Evolutionary conservation across 1,140 invertebrate species (phyloP).

Genomic region (Cheumatopsyche charites): DNA sequence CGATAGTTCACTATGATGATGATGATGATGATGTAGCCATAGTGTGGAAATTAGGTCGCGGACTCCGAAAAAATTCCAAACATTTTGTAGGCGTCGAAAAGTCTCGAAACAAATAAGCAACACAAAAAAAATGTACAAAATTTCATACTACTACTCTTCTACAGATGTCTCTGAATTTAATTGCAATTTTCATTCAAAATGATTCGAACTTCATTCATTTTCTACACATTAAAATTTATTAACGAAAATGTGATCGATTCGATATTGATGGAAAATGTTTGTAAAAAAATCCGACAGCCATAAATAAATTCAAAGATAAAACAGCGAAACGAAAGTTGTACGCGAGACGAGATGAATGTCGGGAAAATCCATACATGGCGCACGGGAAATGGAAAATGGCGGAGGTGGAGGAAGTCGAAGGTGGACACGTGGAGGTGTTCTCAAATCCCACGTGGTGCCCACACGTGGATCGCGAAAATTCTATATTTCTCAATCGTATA

Average conservation of each 20-base stretch:
- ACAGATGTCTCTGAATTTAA: background rate
- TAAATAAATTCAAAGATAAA: too few relatives aligned
- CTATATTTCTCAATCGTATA: too few relatives aligned
- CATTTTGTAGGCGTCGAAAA: constrained; percentile 3
- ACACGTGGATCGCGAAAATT: too few relatives aligned
- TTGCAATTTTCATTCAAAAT: too few relatives aligned
- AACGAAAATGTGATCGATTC: background rate
- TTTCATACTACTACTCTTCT: background rate
- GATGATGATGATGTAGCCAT: background rate
- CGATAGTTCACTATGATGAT: background rate
- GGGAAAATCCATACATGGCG: constrained; percentile 14
- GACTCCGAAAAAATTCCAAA: background rate
- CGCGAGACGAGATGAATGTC: too few relatives aligned
- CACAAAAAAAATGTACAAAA: background rate
- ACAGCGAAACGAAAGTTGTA: too few relatives aligned
- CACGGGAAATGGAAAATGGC: constrained; percentile 10
- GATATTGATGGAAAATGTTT: too few relatives aligned
- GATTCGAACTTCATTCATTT: too few relatives aligned
- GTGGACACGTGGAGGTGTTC: background rate
- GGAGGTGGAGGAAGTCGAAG: constrained; percentile 10
- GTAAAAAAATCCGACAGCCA: too few relatives aligned
- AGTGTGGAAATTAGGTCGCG: background rate
- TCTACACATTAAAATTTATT: background rate
- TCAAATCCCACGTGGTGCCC: constrained; percentile 19
- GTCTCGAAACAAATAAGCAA: constrained; percentile 1